Conservation (phyloP, 2,113 vertebrate species). For the Meles meles region DNA sequence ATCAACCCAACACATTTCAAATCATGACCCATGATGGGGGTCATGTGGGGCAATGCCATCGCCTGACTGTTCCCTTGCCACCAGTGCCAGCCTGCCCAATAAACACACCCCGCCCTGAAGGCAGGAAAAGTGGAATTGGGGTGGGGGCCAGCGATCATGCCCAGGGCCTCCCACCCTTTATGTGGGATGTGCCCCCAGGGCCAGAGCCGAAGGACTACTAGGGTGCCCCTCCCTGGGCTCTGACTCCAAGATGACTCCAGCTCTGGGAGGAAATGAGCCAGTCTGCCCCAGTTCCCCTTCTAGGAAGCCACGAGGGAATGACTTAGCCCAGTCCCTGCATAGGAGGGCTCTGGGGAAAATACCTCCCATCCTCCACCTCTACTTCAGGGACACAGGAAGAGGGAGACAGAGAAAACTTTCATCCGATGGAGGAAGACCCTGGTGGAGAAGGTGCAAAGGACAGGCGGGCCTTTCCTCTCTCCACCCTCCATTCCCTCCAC, state of each 20-base stretch:
- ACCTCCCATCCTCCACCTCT: neutral
- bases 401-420: too few species aligned
- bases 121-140: neutral
- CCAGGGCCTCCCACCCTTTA: neutral
- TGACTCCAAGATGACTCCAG: conserved; percentile 39
- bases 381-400: neutral
- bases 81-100: neutral
- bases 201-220: neutral
- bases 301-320: conserved; percentile 54
- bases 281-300: neutral
- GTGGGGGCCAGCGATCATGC: neutral
- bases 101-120: neutral
- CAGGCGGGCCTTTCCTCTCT: neutral
- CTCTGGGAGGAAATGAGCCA: conserved; percentile 41
- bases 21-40: neutral
- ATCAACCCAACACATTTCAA: neutral
- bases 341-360: neutral
- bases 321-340: neutral
- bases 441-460: neutral
- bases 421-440: neutral
- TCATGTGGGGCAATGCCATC: rapidly evolving
- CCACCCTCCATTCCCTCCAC: neutral
- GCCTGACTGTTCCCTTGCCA: neutral
- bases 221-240: neutral
- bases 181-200: neutral